Base-by-base conservation (phyloP, 2,113 vertebrate species). In the Rhinopomastus cyanomelas region DNA sequence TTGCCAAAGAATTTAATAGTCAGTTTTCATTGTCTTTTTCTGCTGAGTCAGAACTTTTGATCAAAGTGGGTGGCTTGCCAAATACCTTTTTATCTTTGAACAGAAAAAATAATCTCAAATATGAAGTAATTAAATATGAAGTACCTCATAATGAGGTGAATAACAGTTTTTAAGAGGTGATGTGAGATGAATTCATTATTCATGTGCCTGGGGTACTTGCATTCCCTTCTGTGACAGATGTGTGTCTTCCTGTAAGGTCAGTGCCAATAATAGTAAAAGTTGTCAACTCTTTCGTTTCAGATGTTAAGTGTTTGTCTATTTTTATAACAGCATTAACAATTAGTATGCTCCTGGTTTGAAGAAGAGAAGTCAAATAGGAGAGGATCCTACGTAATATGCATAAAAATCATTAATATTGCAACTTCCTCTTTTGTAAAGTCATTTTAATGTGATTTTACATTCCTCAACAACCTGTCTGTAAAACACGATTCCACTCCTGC, bases 21-120 rank as follows among this genome's bases (percentile, higher is more conserved):
- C 48, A 65, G 1, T 88, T 84, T 78, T 84, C 13, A 21, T 93
- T 77, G 69, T 67, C 29, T 80, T 85, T 37, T 82, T 65, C 26
- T 84, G 4, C 49, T 87, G 69, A 88, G 89, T 93, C 36, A 90
- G 46, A 66, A 62, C 53, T 32, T 94, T 95, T 85, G 72, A 83
- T 93, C 67, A 85, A 85, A 87, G 42, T 34, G 69, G 74, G 51
- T 3, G 1, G 12, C 29, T 82, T 85, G 67, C 85, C 84, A 90
- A 79, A 80, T 67, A 74, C 26, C 17, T 60, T 90, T 94, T 90
- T 80, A 55, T 85, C 62, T 62, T 82, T 21, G 14, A 90, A 55
- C 26, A 55, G 46, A 90, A 88, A 88, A 82, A 76, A 34, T 57
- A 92, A 80, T 44, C 19, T 81, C 87, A 62, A 87, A 64, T 82